Evolutionary conservation across 2,113 vertebrate species (phyloP), one percentile per base, ranked within the genome.

Genomic region (Chionodraco myersi): DNA sequence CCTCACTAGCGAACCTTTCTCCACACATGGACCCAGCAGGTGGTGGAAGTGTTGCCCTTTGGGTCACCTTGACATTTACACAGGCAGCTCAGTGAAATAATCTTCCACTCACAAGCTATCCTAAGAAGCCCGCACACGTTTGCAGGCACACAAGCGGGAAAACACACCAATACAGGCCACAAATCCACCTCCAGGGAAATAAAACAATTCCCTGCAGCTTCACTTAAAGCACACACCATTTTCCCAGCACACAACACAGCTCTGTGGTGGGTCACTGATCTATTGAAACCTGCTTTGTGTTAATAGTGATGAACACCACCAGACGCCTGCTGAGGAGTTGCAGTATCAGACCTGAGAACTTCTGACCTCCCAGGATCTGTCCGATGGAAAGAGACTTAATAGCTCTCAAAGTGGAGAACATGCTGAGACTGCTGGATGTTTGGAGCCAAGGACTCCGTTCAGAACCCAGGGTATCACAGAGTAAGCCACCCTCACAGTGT

Each of bases 41-140:
- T 41, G 62, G 74, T 63, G 1, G 11, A 71, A 49, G 69, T 7
- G 47, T 79, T 57, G 7, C 16, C 61, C 51, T 76, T n/a, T 0
- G 0, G 72, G 75, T 82, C 83, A 63, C 51, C 54, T 62, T 57
- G 60, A 77, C 72, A 85, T 65, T 76, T 75, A 60, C 62, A 18
- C 78, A 47, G 21, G 57, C 47, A 14, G 72, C 57, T 64, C 48
- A 60, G 49, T 65, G 63, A 72, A 72, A 75, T 76, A 70, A 82
- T 62, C 82, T 76, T 68, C 62, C 21, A 48, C 68, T 77, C 51
- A 76, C 62, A 64, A 36, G 10, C 59, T 59, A 30, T 75, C 15
- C 76, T 52, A 68, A 77, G 68, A 68, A 80, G 72, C 36, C 23
- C 26, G 18, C 63, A 60, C 51, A 41, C 7, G 36, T 41, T 41